A percentile compares a stretch with the other conserved stretches of the same genome.
These are phyloP conservation scores for Panzeria rudis DNA, from an alignment of 2,888 invertebrate genomes.

Conservation along the genomic window DNA sequence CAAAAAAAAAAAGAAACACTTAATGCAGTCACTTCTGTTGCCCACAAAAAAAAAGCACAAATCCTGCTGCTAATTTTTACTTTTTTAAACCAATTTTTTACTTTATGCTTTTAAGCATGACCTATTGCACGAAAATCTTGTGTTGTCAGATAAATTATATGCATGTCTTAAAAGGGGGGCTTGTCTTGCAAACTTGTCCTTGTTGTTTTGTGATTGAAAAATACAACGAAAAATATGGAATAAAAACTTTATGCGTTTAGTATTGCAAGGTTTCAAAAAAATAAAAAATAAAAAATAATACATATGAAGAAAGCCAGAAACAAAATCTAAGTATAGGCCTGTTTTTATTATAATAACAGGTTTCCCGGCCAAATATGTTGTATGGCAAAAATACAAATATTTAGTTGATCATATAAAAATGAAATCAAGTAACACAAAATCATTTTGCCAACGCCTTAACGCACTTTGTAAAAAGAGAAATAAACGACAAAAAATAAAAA, in stretches of 20 bases:
- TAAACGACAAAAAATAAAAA: slow-evolving; percentile 36
- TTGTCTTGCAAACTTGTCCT: slow-evolving; percentile 69
- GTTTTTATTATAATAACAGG: slow-evolving; percentile 71
- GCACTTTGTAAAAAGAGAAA: slow-evolving; percentile 65
- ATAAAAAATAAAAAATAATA: not conserved
- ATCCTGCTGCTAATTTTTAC: slow-evolving; percentile 13
- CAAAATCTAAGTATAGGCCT: slow-evolving; percentile 67
- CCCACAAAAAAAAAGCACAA: slow-evolving; percentile 2
- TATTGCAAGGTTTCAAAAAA: slow-evolving; percentile 6
- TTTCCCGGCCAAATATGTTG: slow-evolving; percentile 62
- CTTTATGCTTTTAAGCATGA: slow-evolving; percentile 25
- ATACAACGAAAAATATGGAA: not conserved
- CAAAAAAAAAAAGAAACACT: not conserved
- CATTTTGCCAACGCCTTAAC: slow-evolving; percentile 72
- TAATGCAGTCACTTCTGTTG: slow-evolving; percentile 14
- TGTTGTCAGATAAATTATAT: slow-evolving; percentile 54
- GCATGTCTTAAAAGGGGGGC: slow-evolving; percentile 50
- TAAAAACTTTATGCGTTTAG: slow-evolving; percentile 56
- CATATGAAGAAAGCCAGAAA: slow-evolving; percentile 58
- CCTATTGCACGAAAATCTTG: slow-evolving; percentile 54
- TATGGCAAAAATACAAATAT: slow-evolving; percentile 29
- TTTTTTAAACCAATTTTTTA: slow-evolving; percentile 23
- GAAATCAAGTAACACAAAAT: slow-evolving; percentile 70
- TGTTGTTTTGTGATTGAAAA: slow-evolving; percentile 51
- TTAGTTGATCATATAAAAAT: slow-evolving; percentile 49